phyloP scores from a whole-genome alignment of 2,113 vertebrate genomes.

The Rallus limicola region DNA sequence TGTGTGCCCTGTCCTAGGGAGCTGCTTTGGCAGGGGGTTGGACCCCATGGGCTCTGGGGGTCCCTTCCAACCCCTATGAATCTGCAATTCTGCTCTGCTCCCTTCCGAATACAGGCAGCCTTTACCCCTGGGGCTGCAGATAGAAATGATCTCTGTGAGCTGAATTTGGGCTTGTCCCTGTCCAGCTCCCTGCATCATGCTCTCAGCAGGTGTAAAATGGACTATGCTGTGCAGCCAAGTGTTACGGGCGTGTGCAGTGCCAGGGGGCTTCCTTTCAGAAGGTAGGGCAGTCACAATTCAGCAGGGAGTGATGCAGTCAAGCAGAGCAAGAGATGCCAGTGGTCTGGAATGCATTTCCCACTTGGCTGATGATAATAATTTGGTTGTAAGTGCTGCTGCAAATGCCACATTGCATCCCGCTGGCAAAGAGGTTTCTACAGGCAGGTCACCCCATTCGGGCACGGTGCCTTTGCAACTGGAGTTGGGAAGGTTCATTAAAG shows the following conservation, averaged over 20 bases:
- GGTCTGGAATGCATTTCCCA: neutral
- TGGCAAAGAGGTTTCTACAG: fast-evolving
- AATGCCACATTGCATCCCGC: neutral
- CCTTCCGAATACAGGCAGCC: neutral
- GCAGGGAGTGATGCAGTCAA: neutral
- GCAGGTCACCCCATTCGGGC: neutral
- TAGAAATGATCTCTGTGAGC: fast-evolving
- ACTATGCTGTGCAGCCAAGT: fast-evolving
- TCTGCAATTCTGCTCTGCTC: neutral
- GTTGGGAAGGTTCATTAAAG: neutral
- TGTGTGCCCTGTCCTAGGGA: no score
- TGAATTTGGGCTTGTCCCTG: neutral
- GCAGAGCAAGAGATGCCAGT: neutral
- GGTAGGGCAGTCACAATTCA: neutral
- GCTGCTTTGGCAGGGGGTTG: no score
- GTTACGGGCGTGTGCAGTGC: fast-evolving
- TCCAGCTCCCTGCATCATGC: fast-evolving
- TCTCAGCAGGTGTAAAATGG: neutral
- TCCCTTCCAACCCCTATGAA: no score
- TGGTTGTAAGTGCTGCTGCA: neutral
- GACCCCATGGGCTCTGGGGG: no score
- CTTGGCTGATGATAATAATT: neutral
- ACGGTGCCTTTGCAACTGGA: fast-evolving
- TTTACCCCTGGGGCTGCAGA: neutral
- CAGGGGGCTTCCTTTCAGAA: neutral